phyloP scores from a whole-genome alignment of 2,888 invertebrate species.

The Harmothoe impar region DNA sequence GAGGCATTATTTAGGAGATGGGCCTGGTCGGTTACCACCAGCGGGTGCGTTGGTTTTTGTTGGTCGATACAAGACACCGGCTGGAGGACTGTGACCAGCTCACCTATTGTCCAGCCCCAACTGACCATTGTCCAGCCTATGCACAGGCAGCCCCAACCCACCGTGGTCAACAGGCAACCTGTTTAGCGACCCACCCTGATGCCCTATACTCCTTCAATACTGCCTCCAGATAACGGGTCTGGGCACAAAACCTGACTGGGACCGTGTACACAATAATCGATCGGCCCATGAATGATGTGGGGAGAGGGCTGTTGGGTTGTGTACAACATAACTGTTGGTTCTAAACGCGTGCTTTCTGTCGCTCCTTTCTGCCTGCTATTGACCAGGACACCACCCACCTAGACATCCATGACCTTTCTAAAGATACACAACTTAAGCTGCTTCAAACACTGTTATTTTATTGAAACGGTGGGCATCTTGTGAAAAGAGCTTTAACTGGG shows the following conservation, averaged over 20 bases:
- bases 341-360: not conserved
- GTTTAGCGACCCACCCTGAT: not conserved
- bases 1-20: too few relatives aligned
- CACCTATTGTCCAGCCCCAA: not conserved
- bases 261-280: not conserved
- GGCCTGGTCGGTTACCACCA: too few relatives aligned
- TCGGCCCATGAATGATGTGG: not conserved
- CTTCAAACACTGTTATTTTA: too few relatives aligned
- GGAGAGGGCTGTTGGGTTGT: not conserved
- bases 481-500: too few relatives aligned
- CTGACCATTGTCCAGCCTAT: slow-evolving; percentile 35
- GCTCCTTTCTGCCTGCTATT: not conserved
- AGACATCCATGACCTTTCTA: too few relatives aligned
- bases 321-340: not conserved
- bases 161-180: not conserved
- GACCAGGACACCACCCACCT: not conserved
- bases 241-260: not conserved
- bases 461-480: too few relatives aligned
- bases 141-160: not conserved
- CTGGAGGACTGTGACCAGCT: slow-evolving; percentile 19
- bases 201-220: not conserved
- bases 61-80: not conserved
- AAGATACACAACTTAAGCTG: too few relatives aligned
- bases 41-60: too few relatives aligned
- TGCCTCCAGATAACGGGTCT: not conserved